Base-by-base conservation (phyloP, 2,797 vertebrate species). In the Balearica regulorum region DNA sequence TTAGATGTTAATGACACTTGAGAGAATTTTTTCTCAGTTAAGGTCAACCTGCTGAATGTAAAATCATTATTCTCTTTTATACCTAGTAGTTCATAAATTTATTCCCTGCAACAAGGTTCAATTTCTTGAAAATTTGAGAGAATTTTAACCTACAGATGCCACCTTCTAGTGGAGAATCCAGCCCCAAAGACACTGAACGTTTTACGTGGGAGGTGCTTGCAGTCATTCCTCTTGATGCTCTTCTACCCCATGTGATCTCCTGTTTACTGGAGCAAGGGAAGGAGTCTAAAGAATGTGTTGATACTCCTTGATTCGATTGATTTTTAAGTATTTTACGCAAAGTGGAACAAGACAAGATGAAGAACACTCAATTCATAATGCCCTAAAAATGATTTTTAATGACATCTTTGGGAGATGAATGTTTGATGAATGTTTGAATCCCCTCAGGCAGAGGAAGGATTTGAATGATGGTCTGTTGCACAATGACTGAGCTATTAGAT, bases 191-290 rank as follows among this genome's bases (percentile, higher is more conserved):
- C 25, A 33, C 13, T 58, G 61, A 55, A 16, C 70, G 35, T 79
- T 89, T 86, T 54, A 60, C 0, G 1, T 60, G 72, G 25, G 61
- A 86, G 13, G 2, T 78, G 28, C 18, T 83, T 24, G 19, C 7
- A 15, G 61, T 31, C 49, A 15, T 35, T 53, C 29, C 20, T 14
- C 19, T 71, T 37, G 13, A 46, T 66, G 19, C 5, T 73, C 5
- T 86, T 58, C 9, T 2, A 39, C 41, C 2, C 6, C 1, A 3
- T 72, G 43, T 54, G 33, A 53, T 61, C 54, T 0, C 4, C 53
- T 3, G 0, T 65, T 83, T 49, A n/a, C 46, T 66, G 46, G 69
- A 49, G 33, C 41, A 51, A 75, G 26, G 13, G 41, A 70, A 60
- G 57, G 25, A 75, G 14, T 33, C 68, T 35, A 65, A 58, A 55